Evolutionary conservation across 2,113 vertebrate species (phyloP), one percentile per base, ranked within the genome.

Genomic region (Vulpes vulpes): DNA sequence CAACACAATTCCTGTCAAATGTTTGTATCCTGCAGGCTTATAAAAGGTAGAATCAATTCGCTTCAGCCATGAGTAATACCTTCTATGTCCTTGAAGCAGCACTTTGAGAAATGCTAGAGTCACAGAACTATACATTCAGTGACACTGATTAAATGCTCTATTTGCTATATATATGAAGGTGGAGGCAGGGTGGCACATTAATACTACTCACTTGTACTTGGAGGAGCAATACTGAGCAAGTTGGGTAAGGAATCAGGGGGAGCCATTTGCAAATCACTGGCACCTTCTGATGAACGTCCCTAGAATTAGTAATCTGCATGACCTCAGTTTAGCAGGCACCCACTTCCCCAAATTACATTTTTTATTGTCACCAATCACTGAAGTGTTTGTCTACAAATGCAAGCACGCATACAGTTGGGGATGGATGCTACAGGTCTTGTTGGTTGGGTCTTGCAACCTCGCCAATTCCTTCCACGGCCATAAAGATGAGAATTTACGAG

Each of bases 41-140:
- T 97, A 98, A 98, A 97, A 98, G 96, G 96, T 86, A 97, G 96
- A 97, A 98, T 98, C 98, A 97, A 98, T 98, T 97, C 49, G 11
- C 89, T 97, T 96, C 97, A 97, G 92, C 67, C 95, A 86, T 97
- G 98, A 98, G 93, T 98, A 98, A 98, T 98, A 98, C 97, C 89
- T 95, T 98, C 96, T 97, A 35, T 94, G 97, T 98, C 98, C 98
- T 99, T 98, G 98, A 98, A 95, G 10, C 98, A 89, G 95, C 83
- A 97, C 91, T 98, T 95, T 92, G 86, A 98, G 98, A 98, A 98
- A 97, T 97, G 97, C 96, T 97, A 83, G 96, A 98, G 93, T 96
- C 98, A 98, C 73, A 96, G 97, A 0, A 89, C 92, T 73, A 71
- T 25, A 90, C 76, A 60, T 32, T 32, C 83, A 71, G 91, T 85